phyloP scores from a whole-genome alignment of 2,888 invertebrate species.

The Catocala fraxini region DNA sequence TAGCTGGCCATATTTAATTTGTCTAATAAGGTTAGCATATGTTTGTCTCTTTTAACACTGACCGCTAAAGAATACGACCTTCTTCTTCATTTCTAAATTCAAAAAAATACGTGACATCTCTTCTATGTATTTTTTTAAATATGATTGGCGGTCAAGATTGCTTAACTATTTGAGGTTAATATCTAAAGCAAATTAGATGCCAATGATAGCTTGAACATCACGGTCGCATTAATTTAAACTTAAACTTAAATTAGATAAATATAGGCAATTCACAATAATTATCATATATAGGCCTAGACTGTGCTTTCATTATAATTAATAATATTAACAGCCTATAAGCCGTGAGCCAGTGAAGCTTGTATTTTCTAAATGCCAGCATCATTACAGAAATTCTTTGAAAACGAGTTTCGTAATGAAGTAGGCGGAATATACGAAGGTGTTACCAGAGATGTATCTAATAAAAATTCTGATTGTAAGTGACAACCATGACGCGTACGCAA shows the following conservation, averaged over 20 bases:
- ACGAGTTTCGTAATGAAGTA: conserved; percentile 3
- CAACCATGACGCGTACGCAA: conserved; percentile 10
- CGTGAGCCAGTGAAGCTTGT: conserved; percentile 1
- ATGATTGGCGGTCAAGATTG: conserved; percentile 25
- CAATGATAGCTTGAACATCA: conserved; percentile 18
- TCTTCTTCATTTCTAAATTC: conserved; percentile 10
- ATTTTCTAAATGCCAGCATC: conserved; percentile 2
- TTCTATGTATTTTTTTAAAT: conserved; percentile 1
- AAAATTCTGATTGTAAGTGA: conserved; percentile 28
- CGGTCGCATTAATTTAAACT: conserved; percentile 2
- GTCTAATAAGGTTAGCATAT: conserved; percentile 20
- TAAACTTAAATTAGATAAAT: too few relatives aligned
- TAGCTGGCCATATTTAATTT: conserved; percentile 11
- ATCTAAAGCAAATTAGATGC: conserved; percentile 11
- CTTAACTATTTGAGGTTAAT: conserved; percentile 1
- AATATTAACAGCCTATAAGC: not conserved
- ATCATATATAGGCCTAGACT: not conserved
- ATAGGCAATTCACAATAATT: not conserved
- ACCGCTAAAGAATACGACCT: conserved; percentile 18
- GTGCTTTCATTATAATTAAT: conserved; percentile 5
- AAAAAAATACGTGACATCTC: conserved; percentile 4
- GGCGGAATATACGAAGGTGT: conserved; percentile 13
- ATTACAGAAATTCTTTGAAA: conserved; percentile 7
- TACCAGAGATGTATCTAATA: conserved; percentile 19
- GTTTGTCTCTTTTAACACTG: not conserved